Evolutionary conservation across 1,140 invertebrate genomes (phyloP).

Genomic region (Chrysomallon squamiferum): DNA sequence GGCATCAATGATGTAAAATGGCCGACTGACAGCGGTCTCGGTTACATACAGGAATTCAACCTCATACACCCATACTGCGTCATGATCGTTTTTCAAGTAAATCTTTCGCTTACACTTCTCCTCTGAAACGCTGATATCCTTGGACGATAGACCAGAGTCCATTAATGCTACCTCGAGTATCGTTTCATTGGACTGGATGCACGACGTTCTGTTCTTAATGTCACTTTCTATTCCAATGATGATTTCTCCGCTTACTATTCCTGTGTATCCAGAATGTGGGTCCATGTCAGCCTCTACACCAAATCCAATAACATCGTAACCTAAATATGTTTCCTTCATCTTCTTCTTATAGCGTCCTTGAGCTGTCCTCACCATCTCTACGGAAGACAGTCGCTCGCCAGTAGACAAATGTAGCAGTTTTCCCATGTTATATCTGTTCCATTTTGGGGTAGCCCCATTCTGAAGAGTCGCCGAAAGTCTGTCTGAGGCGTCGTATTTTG

Average conservation of each 20-base stretch:
- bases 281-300: constrained; percentile 8
- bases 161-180: neutral
- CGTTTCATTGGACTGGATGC: neutral
- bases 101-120: neutral
- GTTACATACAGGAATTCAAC: constrained; percentile 3
- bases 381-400: too few relatives aligned
- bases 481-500: too few relatives aligned
- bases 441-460: too few relatives aligned
- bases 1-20: constrained; percentile 10
- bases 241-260: constrained; percentile 3
- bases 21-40: neutral
- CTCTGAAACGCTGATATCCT: neutral
- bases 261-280: neutral
- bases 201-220: neutral
- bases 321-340: neutral
- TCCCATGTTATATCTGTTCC: too few relatives aligned
- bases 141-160: neutral
- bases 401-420: too few relatives aligned
- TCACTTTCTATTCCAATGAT: constrained; percentile 1
- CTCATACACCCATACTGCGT: constrained; percentile 4
- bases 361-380: neutral
- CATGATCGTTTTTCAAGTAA: neutral
- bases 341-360: neutral
- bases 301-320: constrained; percentile 5
- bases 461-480: too few relatives aligned